Percentiles rank a stretch among this genome's conserved stretches.
These are phyloP conservation scores for Perca fluviatilis DNA, from an alignment of 2,113 vertebrate genomes.

Conservation along the genomic window DNA sequence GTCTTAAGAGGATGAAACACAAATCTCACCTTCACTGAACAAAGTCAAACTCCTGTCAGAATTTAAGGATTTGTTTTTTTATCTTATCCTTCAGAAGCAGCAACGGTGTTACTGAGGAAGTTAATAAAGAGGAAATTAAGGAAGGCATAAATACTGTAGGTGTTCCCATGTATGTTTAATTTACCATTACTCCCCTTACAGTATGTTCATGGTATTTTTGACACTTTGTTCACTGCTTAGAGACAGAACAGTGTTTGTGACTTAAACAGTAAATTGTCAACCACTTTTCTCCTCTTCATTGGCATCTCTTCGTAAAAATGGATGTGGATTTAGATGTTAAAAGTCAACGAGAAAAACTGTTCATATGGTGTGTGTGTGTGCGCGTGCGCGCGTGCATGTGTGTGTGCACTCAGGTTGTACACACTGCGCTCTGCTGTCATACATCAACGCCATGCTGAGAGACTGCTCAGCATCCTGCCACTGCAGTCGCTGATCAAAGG, in stretches of 20 bases:
- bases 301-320: background rate
- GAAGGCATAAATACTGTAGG: background rate
- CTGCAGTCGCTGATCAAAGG: slow-evolving; percentile 61
- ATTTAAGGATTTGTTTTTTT: background rate
- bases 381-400: background rate
- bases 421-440: slow-evolving; percentile 44
- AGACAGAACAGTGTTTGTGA: too few species aligned
- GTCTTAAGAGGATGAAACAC: slow-evolving; percentile 21
- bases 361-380: slow-evolving; percentile 9
- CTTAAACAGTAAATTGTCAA: background rate
- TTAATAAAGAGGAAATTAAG: background rate
- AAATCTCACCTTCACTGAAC: slow-evolving; percentile 31
- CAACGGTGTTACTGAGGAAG: background rate
- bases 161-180: too few species aligned
- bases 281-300: background rate
- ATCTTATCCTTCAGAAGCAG: background rate
- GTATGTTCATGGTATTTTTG: too few species aligned
- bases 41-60: slow-evolving; percentile 21
- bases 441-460: slow-evolving; percentile 36
- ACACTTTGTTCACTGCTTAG: too few species aligned
- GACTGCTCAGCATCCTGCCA: slow-evolving; percentile 60
- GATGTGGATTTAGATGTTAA: background rate
- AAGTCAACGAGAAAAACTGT: background rate
- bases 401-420: background rate
- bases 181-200: too few species aligned